Conservation (phyloP, 2,888 invertebrate species). For the Alloscopus bannaensis region DNA sequence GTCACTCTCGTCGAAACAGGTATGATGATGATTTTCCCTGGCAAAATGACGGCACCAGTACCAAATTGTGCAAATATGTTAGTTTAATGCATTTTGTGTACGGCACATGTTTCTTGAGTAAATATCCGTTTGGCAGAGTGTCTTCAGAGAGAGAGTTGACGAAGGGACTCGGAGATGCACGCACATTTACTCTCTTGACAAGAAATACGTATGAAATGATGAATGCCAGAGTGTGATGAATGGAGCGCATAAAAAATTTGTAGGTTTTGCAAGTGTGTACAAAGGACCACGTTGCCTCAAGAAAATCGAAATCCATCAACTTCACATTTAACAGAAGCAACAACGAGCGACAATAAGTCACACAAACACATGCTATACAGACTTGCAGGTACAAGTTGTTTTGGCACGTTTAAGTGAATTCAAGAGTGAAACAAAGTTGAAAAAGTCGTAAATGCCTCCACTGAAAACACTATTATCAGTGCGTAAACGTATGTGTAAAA, state of each 20-base stretch:
- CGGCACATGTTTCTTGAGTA: slow-evolving; percentile 8
- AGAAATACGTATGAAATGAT: slow-evolving; percentile 1
- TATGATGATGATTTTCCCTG: too few relatives aligned
- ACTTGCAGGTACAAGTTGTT: not conserved
- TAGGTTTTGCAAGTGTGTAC: slow-evolving; percentile 27
- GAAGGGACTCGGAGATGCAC: not conserved
- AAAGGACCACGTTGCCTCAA: slow-evolving; percentile 38
- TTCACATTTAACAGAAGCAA: slow-evolving; percentile 9
- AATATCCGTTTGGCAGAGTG: not conserved
- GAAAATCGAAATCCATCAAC: slow-evolving; percentile 43
- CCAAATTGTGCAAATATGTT: too few relatives aligned
- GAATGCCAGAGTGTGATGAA: too few relatives aligned
- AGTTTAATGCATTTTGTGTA: not conserved
- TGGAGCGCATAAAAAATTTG: slow-evolving; percentile 1
- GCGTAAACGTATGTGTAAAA: too few relatives aligned
- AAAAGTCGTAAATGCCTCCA: slow-evolving; percentile 28
- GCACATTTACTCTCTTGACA: too few relatives aligned
- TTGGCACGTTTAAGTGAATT: too few relatives aligned
- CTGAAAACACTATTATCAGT: too few relatives aligned
- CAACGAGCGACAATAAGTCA: too few relatives aligned
- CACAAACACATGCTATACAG: not conserved
- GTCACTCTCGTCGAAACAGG: too few relatives aligned
- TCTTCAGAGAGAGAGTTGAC: too few relatives aligned
- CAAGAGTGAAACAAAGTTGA: slow-evolving; percentile 36
- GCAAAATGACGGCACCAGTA: too few relatives aligned